phyloP scores from a whole-genome alignment of 1,140 invertebrate species.

The Hyles euphorbiae region DNA sequence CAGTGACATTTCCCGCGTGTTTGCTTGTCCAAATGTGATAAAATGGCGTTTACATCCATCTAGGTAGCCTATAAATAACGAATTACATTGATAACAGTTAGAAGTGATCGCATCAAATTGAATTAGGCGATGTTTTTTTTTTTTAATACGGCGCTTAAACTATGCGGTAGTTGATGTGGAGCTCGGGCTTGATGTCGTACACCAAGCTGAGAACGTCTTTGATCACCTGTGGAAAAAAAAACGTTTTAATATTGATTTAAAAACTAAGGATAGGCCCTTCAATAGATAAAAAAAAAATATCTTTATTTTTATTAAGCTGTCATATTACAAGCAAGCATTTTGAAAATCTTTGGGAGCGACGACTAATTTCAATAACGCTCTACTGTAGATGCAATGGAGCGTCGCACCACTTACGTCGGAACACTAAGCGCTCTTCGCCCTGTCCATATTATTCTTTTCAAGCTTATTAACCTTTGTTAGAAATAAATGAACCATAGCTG shows the following conservation, averaged over 20 bases:
- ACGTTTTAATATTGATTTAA: background rate
- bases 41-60: constrained; percentile 4
- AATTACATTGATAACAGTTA: constrained; percentile 8
- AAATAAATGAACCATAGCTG: too few relatives aligned
- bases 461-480: too few relatives aligned
- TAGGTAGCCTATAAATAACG: constrained; percentile 5
- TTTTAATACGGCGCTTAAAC: constrained; percentile 35
- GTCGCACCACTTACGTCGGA: too few relatives aligned
- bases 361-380: too few relatives aligned
- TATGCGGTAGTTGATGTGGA: constrained; percentile 88
- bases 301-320: too few relatives aligned
- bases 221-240: constrained; percentile 80
- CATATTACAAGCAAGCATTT: too few relatives aligned
- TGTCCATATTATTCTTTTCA: too few relatives aligned
- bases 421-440: too few relatives aligned
- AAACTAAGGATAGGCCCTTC: background rate
- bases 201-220: constrained; percentile 88
- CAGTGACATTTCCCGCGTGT: constrained; percentile 4
- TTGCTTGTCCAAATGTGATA: constrained; percentile 7
- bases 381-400: too few relatives aligned
- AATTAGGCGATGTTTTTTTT: constrained; percentile 35
- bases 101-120: constrained; percentile 37
- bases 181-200: constrained; percentile 92
- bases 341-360: too few relatives aligned
- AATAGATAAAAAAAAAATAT: background rate